phyloP scores from a whole-genome alignment of 1,140 invertebrate genomes.

The Drosophila bipectinata region DNA sequence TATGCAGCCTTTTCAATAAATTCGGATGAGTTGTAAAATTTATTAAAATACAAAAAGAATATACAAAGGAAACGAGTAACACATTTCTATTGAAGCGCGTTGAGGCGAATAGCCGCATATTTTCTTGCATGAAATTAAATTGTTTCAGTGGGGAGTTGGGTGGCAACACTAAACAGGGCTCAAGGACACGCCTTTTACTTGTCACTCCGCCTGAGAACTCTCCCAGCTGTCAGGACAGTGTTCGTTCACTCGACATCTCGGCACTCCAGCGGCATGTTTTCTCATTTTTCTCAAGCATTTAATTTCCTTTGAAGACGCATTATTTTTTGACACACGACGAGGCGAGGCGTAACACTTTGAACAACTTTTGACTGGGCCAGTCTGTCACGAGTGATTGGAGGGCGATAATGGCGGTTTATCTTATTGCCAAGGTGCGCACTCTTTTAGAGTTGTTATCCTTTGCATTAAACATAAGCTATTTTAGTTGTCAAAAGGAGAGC shows the following conservation, averaged over 20 bases:
- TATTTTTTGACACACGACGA: constrained; percentile 30
- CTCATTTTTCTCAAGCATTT: constrained; percentile 7
- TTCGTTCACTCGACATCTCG: constrained; percentile 32
- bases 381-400: constrained; percentile 21
- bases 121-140: constrained; percentile 21
- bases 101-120: constrained; percentile 3
- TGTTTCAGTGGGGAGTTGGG: background rate
- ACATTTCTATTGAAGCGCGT: constrained; percentile 22
- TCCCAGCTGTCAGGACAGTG: constrained; percentile 39
- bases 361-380: constrained; percentile 37
- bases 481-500: background rate
- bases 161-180: constrained; percentile 19
- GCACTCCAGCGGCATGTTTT: constrained; percentile 7
- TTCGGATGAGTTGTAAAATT: constrained; percentile 39
- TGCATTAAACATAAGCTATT: background rate
- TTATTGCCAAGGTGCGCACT: constrained; percentile 3
- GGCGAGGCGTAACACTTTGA: constrained; percentile 9
- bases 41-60: background rate
- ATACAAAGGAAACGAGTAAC: background rate
- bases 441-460: constrained; percentile 6
- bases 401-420: constrained; percentile 11
- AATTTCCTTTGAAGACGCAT: constrained; percentile 36
- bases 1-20: constrained; percentile 19
- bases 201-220: constrained; percentile 41
- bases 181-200: constrained; percentile 66